phyloP scores from a whole-genome alignment of 2,113 vertebrate genomes.

The Anguilla japonica region DNA sequence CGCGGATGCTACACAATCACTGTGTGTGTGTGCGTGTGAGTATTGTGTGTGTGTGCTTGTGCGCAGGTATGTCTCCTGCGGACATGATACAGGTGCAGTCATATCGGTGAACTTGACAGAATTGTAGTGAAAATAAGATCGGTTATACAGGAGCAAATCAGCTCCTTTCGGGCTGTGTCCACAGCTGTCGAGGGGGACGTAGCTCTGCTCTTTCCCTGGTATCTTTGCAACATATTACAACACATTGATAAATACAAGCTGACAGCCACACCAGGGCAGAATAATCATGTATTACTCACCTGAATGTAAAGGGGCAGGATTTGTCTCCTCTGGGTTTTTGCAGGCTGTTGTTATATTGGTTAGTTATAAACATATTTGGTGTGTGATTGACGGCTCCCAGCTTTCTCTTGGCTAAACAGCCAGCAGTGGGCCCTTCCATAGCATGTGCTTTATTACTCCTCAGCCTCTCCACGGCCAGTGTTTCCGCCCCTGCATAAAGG shows the following conservation, averaged over 20 bases:
- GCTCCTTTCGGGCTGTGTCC: neutral
- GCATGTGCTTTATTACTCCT: neutral
- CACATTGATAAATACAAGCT: neutral
- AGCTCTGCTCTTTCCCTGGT: neutral
- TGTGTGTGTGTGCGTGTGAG: no score
- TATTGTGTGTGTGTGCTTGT: no score
- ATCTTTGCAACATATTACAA: neutral
- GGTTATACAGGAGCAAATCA: neutral
- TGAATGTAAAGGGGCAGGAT: neutral
- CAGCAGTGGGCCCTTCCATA: neutral
- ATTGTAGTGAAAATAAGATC: neutral
- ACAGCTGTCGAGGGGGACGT: neutral
- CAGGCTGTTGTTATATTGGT: neutral
- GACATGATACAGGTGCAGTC: neutral
- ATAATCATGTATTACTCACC: neutral
- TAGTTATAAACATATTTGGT: neutral
- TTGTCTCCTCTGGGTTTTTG: neutral
- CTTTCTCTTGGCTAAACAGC: neutral
- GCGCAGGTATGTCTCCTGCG: no score
- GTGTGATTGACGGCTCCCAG: neutral
- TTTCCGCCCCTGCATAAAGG: neutral
- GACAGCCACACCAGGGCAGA: neutral
- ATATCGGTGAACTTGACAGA: neutral
- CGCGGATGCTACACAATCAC: neutral
- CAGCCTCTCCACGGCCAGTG: neutral